phyloP scores from a whole-genome alignment of 2,888 invertebrate species.

The Anoplius nigerrimus region DNA sequence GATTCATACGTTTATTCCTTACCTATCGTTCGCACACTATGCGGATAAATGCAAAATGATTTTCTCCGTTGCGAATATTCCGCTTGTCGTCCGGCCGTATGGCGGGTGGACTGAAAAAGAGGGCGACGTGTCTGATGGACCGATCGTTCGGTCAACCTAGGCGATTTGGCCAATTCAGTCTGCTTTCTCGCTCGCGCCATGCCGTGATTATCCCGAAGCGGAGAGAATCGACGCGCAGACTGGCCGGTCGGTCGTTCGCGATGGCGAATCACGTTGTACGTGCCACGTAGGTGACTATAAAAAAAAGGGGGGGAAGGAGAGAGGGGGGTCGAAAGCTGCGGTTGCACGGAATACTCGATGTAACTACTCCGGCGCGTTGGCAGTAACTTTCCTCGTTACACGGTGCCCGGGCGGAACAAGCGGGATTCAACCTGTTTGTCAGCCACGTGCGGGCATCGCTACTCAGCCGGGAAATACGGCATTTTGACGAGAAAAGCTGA shows the following conservation, averaged over 20 bases:
- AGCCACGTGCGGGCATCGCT: too few relatives aligned
- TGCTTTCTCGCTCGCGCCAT: neutral
- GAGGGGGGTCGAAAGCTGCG: neutral
- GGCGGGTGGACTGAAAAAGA: too few relatives aligned
- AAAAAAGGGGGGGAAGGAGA: constrained; percentile 16
- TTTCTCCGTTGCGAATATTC: too few relatives aligned
- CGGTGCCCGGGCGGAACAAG: constrained; percentile 15
- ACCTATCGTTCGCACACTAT: too few relatives aligned
- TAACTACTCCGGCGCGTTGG: constrained; percentile 22
- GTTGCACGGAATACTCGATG: constrained; percentile 15
- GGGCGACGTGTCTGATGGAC: too few relatives aligned
- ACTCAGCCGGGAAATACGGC: too few relatives aligned
- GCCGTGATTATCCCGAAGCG: neutral
- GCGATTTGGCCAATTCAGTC: too few relatives aligned
- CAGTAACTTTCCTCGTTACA: constrained; percentile 53
- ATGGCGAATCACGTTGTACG: neutral
- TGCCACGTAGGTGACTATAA: neutral
- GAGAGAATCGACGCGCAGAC: constrained; percentile 8
- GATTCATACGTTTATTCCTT: too few relatives aligned
- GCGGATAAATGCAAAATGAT: too few relatives aligned
- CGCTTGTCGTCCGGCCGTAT: too few relatives aligned
- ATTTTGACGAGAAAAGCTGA: too few relatives aligned
- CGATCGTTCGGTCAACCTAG: too few relatives aligned
- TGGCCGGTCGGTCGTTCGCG: neutral
- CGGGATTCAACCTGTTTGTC: neutral